phyloP scores from a whole-genome alignment of 2,888 invertebrate genomes.

The Saturnia pavonia region DNA sequence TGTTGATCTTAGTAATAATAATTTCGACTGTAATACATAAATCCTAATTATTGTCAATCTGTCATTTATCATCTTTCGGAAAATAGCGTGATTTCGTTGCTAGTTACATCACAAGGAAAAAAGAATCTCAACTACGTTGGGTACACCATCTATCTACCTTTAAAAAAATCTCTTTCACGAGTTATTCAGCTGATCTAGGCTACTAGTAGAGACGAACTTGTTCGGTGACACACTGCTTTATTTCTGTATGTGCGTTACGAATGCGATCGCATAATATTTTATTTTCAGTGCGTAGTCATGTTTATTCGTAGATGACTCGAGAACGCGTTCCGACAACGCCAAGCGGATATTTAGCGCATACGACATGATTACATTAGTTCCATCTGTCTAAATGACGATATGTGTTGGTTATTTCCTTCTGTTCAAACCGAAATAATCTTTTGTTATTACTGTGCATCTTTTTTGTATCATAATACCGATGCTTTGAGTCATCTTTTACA shows the following conservation, averaged over 20 bases:
- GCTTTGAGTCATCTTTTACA: too few species aligned
- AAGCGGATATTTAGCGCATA: constrained; percentile 53
- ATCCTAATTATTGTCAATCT: too few species aligned
- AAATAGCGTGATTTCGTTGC: too few species aligned
- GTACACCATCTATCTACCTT: background rate
- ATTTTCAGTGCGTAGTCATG: constrained; percentile 74
- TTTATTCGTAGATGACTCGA: constrained; percentile 70
- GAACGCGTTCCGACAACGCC: constrained; percentile 31
- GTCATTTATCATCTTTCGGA: too few species aligned
- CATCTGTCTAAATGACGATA: constrained; percentile 48
- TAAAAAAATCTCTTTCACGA: background rate
- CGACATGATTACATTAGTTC: constrained; percentile 58
- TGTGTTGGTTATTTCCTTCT: constrained; percentile 45
- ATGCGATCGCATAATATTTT: constrained; percentile 76
- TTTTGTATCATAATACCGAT: too few species aligned
- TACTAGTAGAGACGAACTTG: constrained; percentile 39
- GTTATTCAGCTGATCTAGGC: constrained; percentile 39
- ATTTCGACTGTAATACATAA: too few species aligned
- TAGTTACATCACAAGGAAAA: background rate
- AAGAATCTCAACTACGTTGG: background rate
- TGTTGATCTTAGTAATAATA: too few species aligned
- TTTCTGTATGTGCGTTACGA: constrained; percentile 67
- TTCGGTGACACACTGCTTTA: constrained; percentile 65
- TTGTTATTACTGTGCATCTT: constrained; percentile 40
- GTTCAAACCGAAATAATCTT: constrained; percentile 35